phyloP scores from a whole-genome alignment of 2,113 vertebrate genomes.

The Nothocercus nigrocapillus region DNA sequence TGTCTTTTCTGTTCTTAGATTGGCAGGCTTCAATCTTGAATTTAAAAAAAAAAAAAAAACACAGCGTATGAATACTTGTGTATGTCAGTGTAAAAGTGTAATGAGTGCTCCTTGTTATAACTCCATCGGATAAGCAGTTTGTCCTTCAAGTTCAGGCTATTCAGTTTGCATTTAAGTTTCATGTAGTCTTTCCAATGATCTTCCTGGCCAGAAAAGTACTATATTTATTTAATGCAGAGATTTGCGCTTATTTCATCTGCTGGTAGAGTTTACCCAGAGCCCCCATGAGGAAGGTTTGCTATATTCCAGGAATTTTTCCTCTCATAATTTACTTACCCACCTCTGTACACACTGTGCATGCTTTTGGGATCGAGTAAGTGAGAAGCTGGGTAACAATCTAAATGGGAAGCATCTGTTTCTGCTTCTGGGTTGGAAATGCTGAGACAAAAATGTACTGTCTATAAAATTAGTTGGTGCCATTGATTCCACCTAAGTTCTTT shows the following conservation, averaged over 20 bases:
- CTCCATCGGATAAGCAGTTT: background rate
- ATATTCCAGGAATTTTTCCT: background rate
- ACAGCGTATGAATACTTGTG: background rate
- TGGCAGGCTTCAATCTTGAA: background rate
- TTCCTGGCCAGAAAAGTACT: background rate
- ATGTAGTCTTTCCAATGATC: background rate
- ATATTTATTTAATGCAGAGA: background rate
- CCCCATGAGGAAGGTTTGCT: background rate
- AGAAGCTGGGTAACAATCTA: constrained; percentile 36
- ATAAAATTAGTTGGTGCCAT: constrained; percentile 10
- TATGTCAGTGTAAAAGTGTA: background rate
- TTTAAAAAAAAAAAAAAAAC: background rate
- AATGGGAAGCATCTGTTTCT: constrained; percentile 60
- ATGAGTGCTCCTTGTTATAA: background rate
- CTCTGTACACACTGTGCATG: background rate
- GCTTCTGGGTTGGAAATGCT: constrained; percentile 8
- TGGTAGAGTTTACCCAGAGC: background rate
- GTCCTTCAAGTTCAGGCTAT: background rate
- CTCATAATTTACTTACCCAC: background rate
- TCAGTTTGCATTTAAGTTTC: background rate
- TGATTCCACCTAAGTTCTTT: background rate
- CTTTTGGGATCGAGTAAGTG: constrained; percentile 50
- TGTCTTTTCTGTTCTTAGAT: background rate
- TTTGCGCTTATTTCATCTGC: background rate
- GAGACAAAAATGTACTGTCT: constrained; percentile 21